Conservation (phyloP, 2,888 invertebrate species). For the Laspeyria flexula region DNA sequence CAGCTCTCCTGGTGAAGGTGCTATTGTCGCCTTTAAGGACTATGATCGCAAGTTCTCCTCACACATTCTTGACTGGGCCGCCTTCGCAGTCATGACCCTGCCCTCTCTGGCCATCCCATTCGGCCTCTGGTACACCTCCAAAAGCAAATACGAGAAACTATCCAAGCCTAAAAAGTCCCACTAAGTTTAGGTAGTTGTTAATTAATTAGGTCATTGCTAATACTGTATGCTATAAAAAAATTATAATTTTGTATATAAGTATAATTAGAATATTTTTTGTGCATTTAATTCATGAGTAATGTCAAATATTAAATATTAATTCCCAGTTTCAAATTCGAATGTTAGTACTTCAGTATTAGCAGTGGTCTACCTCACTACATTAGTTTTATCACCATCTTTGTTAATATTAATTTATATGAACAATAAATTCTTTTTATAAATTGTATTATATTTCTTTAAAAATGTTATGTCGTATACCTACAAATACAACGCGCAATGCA, state of each 20-base stretch:
- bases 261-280: too few relatives aligned
- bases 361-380: conserved; percentile 51
- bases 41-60: conserved; percentile 99
- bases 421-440: conserved; percentile 65
- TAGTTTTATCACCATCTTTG: conserved; percentile 61
- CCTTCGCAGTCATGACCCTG: conserved; percentile 98
- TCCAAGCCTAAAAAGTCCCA: conserved; percentile 90
- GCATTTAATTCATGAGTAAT: too few relatives aligned
- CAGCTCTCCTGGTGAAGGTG: conserved; percentile 98
- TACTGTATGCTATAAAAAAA: conserved; percentile 43
- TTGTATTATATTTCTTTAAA: neutral
- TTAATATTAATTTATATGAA: conserved; percentile 81
- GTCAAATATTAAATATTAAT: too few relatives aligned
- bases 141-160: conserved; percentile 96
- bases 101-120: conserved; percentile 98
- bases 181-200: conserved; percentile 60
- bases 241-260: too few relatives aligned
- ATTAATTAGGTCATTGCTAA: conserved; percentile 54
- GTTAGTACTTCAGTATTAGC: conserved; percentile 52
- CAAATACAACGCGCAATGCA: too few relatives aligned
- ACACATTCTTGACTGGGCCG: conserved; percentile 98
- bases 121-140: conserved; percentile 97
- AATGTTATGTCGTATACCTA: too few relatives aligned
- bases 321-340: neutral
- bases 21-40: conserved; percentile 95